These are phyloP conservation scores for Lasioglossum baleicum DNA, from an alignment of 1,140 invertebrate genomes.

Conservation along the genomic window DNA sequence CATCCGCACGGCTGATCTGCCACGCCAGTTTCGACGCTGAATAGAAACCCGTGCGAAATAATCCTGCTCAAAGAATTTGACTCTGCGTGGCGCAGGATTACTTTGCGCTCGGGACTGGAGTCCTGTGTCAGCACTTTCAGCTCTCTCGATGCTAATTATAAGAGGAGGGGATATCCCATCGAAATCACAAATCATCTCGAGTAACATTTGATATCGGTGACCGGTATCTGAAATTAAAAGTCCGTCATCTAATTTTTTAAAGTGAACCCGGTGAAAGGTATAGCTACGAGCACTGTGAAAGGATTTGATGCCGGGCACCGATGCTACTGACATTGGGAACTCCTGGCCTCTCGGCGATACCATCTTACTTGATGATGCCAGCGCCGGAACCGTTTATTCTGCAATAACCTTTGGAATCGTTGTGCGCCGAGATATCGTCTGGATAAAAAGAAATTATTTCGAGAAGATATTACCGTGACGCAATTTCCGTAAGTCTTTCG, in stretches of 20 bases:
- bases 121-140: not conserved
- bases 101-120: not conserved
- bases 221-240: constrained; percentile 26
- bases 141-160: not conserved
- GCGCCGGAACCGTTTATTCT: not conserved
- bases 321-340: not conserved
- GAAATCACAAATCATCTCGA: not conserved
- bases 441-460: too few species aligned
- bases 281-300: not conserved
- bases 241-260: constrained; percentile 29
- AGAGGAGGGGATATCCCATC: not conserved
- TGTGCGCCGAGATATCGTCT: too few species aligned
- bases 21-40: too few species aligned
- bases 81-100: not conserved
- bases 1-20: too few species aligned
- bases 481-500: too few species aligned
- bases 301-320: constrained; percentile 4
- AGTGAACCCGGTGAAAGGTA: constrained; percentile 14
- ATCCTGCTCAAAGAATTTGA: not conserved
- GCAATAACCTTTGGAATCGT: not conserved
- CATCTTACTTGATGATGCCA: constrained; percentile 2
- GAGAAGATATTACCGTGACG: too few species aligned
- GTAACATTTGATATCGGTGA: not conserved
- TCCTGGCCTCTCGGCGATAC: not conserved
- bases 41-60: not conserved